Conservation (phyloP, 2,888 invertebrate genomes). For the Amphipyra berbera region DNA sequence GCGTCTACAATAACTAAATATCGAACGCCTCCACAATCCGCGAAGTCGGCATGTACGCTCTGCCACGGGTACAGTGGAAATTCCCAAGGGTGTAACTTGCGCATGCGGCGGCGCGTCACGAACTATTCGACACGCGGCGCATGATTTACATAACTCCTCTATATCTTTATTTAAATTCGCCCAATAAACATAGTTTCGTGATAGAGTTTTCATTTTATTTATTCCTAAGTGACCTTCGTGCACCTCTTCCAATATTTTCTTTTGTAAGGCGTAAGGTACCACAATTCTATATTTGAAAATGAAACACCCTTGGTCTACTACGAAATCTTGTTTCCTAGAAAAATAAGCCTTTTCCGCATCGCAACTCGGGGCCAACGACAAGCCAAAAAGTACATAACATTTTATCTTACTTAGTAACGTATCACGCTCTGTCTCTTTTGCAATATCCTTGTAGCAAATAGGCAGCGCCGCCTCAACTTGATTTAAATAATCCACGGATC, state of each 20-base stretch:
- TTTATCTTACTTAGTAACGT: constrained; percentile 6
- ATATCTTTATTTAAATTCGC: constrained; percentile 13
- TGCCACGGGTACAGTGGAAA: constrained; percentile 7
- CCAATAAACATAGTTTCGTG: constrained; percentile 13
- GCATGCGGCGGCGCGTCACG: constrained; percentile 6
- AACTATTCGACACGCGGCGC: neutral
- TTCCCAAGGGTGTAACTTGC: constrained; percentile 12
- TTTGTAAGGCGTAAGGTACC: neutral
- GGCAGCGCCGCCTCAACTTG: constrained; percentile 2
- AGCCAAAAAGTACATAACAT: constrained; percentile 8
- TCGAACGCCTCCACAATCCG: neutral
- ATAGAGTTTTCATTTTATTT: constrained; percentile 20
- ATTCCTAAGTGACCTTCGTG: constrained; percentile 18
- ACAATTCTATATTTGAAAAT: constrained; percentile 19
- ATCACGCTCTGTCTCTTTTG: constrained; percentile 6
- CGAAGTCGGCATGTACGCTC: constrained; percentile 3
- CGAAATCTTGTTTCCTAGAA: neutral
- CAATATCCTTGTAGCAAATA: constrained; percentile 5
- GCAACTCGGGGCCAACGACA: constrained; percentile 1
- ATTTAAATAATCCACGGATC: constrained; percentile 2
- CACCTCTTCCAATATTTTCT: constrained; percentile 2
- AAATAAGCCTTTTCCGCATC: constrained; percentile 7
- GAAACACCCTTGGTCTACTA: neutral
- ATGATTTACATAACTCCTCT: neutral
- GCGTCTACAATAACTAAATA: neutral